Conservation (phyloP, 2,797 vertebrate genomes). For the Steatocranus sp. region DNA sequence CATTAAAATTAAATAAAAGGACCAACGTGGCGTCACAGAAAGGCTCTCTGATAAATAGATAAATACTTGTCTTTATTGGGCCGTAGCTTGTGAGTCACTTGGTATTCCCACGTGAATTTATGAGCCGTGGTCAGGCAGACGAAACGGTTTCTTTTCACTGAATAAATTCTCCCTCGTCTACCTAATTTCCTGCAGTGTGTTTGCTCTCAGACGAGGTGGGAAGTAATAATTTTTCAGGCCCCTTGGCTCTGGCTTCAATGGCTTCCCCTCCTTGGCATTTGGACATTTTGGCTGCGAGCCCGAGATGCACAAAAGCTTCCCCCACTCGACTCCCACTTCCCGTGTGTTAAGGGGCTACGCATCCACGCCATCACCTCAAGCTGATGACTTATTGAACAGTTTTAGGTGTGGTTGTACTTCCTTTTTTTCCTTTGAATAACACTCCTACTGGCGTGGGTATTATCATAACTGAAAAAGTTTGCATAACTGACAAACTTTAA, state of each 20-base stretch:
- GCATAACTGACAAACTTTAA: constrained; percentile 54
- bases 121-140: not conserved
- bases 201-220: constrained; percentile 33
- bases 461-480: constrained; percentile 23
- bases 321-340: constrained; percentile 17
- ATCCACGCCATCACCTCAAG: not conserved
- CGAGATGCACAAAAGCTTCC: constrained; percentile 26
- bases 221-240: constrained; percentile 33
- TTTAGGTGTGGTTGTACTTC: constrained; percentile 18
- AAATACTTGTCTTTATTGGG: not conserved
- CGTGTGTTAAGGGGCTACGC: constrained; percentile 3
- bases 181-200: not conserved
- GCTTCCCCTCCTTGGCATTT: constrained; percentile 55
- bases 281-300: constrained; percentile 45
- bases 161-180: not conserved
- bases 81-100: not conserved
- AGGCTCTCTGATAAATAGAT: not conserved
- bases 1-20: not conserved
- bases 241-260: constrained; percentile 47
- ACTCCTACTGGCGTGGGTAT: not conserved
- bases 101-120: not conserved
- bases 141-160: not conserved
- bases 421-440: not conserved
- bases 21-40: not conserved
- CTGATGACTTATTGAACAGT: constrained; percentile 7